Base-by-base conservation (phyloP, 2,113 vertebrate genomes). In the Leucopsar rothschildi region DNA sequence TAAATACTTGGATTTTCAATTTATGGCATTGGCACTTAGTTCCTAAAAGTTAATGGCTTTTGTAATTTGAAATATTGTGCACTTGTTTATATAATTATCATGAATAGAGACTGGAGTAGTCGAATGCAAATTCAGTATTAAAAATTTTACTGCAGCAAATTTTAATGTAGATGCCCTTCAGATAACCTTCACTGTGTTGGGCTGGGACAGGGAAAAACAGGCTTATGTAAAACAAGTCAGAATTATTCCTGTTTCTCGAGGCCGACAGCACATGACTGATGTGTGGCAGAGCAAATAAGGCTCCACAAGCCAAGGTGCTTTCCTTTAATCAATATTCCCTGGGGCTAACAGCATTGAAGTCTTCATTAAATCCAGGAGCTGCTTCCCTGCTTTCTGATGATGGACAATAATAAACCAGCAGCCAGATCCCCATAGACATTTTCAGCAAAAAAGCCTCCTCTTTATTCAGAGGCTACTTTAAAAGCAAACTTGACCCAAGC, bases 311-410 rank as follows among this genome's bases (percentile, higher is more conserved):
- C 80, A 70, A 92, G 59, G 50, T 69, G 44, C 80, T 94, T 49
- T 85, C 81, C 55, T 89, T 86, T 80, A 80, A 94, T 88, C 77
- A 79, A 53, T 87, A 84, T 94, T 88, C 66, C 35, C 76, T 42
- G 70, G 80, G 76, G 65, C 76, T 68, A 33, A 60, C 18, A 39
- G 25, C 20, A 27, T 21, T 72, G 81, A 87, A 94, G 56, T 37
- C 63, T 95, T 86, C 53, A 60, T 96, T 87, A 87, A 39, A 23
- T 68, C 20, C 27, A 61, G 70, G 59, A 71, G 39, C 69, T 86
- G 24, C 53, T 88, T 82, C 52, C 71, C 28, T 40, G 44, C 52
- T 57, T 45, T 84, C 33, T 35, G n/a, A 17, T 85, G 65, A 24
- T 23, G 57, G 37, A 35, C 68, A 27, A 68, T 35, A 79, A 40